Base-by-base conservation (phyloP, 2,113 vertebrate genomes). In the Macquaria australasica region DNA sequence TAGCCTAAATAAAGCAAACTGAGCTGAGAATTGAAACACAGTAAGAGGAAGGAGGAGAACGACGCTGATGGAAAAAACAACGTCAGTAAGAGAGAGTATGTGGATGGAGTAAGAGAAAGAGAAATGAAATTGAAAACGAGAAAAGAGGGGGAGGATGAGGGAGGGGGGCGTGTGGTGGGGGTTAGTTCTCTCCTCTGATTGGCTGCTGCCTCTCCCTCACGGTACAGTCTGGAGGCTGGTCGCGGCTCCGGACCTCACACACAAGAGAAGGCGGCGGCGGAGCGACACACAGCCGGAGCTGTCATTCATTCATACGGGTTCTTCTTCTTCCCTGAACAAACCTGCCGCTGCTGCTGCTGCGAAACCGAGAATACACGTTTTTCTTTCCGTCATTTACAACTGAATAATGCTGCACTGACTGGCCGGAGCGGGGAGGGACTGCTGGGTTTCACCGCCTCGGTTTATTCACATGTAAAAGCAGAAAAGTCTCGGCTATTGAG, bases 151-250 rank as follows among this genome's bases (percentile, higher is more conserved):
- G 51, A 8, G 3, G 12, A 9, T 6, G 62, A 9, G 25, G 7
- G 39, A 10, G 8, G 39, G 31, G 25, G 0, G n/a, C 31, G 6
- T 0, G 55, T 21, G 79, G 7, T 3, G 50, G 14, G 56, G 60
- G 45, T 3, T 31, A 1, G 51, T 31, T 1, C 91, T 85, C 21
- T 18, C 9, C 90, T 84, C 16, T 88, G 92, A 94, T 94, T 94
- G 94, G 94, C 83, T 82, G 89, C 77, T 12, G 28, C 43, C 63
- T 71, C 80, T 37, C 73, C 48, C 45, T 63, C 62, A 10, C 72
- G 28, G 2, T 67, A 11, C 63, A 72, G 88, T 82, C 83, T 74
- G 55, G 16, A 76, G 82, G 73, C 87, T 59, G 41, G 0, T 34
- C 77, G 20, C 71, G 3, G 59, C 73, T 83, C 39, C 37, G 39